phyloP scores from a whole-genome alignment of 2,888 invertebrate genomes.

The Seira ritae region DNA sequence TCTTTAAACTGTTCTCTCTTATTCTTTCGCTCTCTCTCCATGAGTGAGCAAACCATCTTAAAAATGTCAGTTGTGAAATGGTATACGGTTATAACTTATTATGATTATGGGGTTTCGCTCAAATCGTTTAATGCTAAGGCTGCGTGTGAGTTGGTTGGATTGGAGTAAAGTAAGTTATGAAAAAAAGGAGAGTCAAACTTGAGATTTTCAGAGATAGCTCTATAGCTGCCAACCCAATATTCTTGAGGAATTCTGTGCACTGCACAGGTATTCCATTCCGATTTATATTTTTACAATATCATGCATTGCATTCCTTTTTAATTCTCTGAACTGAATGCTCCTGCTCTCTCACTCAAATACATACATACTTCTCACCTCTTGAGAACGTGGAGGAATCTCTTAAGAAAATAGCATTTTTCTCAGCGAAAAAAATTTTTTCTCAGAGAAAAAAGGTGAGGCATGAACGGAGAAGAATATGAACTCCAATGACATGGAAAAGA shows the following conservation, averaged over 20 bases:
- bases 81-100: conserved; percentile 48
- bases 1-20: too few relatives aligned
- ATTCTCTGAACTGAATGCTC: conserved; percentile 3
- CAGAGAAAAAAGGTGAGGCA: not conserved
- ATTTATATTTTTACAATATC: conserved; percentile 18
- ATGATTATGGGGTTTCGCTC: conserved; percentile 13
- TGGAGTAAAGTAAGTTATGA: conserved; percentile 29
- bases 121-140: too few relatives aligned
- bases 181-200: conserved; percentile 45
- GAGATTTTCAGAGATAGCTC: conserved; percentile 37
- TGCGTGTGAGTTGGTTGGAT: too few relatives aligned
- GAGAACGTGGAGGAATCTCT: conserved; percentile 59
- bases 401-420: conserved; percentile 38
- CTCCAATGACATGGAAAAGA: not conserved
- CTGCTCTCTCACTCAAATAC: too few relatives aligned
- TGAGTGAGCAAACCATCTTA: conserved; percentile 52
- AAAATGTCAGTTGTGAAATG: conserved; percentile 55
- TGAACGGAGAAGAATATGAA: conserved; percentile 17
- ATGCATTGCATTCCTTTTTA: not conserved
- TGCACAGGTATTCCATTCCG: too few relatives aligned
- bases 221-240: conserved; percentile 55
- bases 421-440: not conserved
- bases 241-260: conserved; percentile 46
- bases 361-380: conserved; percentile 56
- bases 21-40: conserved; percentile 24